Evolutionary conservation across 2,113 vertebrate genomes (phyloP).

Genomic region (Scomber scombrus): DNA sequence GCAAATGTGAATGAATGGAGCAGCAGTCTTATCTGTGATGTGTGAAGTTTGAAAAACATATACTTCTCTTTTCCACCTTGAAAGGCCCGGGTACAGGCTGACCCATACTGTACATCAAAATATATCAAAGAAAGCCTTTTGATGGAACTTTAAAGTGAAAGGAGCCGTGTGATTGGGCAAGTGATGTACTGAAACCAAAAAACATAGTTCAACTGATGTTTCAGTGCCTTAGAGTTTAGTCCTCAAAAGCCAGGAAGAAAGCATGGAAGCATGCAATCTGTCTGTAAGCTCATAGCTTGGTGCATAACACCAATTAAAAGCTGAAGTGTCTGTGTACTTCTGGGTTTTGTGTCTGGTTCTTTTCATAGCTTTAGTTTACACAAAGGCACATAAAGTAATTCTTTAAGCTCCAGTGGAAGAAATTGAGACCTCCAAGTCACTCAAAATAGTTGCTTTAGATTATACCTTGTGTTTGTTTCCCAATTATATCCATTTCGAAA

Average conservation of each 20-base stretch:
- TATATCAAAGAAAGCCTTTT: slow-evolving; percentile 78
- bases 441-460: slow-evolving; percentile 11
- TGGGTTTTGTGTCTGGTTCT: slow-evolving; percentile 26
- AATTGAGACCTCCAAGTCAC: slow-evolving; percentile 4
- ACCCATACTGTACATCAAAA: slow-evolving; percentile 72
- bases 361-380: slow-evolving; percentile 41
- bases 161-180: slow-evolving; percentile 70
- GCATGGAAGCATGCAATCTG: slow-evolving; percentile 34
- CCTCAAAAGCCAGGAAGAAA: slow-evolving; percentile 59
- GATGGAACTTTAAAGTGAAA: slow-evolving; percentile 78
- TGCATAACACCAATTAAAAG: slow-evolving; percentile 66
- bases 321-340: slow-evolving; percentile 24
- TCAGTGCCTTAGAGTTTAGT: slow-evolving; percentile 71
- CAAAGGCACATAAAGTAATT: slow-evolving; percentile 17
- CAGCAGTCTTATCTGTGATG: slow-evolving; percentile 64
- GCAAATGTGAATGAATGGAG: slow-evolving; percentile 64
- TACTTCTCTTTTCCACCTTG: slow-evolving; percentile 74
- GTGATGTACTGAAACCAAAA: slow-evolving; percentile 68
- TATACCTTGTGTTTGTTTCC: neutral
- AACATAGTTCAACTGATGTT: slow-evolving; percentile 72
- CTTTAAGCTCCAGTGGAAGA: neutral
- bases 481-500: neutral
- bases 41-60: slow-evolving; percentile 74
- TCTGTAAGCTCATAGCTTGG: slow-evolving; percentile 49
- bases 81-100: slow-evolving; percentile 68